These are phyloP conservation scores for Pycnomerus fuliginosus DNA, from an alignment of 2,888 invertebrate genomes.

Conservation along the genomic window DNA sequence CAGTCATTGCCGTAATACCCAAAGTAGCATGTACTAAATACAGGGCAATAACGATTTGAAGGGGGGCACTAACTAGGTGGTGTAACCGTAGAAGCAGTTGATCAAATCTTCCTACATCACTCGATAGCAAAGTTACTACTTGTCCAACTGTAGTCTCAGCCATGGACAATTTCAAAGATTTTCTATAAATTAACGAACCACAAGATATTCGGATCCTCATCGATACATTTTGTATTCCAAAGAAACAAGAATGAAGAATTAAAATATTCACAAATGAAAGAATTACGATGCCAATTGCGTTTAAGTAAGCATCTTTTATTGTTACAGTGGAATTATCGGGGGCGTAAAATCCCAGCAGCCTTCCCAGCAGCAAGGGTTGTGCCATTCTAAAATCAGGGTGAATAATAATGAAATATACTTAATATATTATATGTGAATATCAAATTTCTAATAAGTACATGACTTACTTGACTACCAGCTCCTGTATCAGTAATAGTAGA, in stretches of 20 bases:
- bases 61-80: constrained; percentile 74
- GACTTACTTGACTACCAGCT: no score
- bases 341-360: constrained; percentile 62
- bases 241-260: no score
- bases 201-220: constrained; percentile 68
- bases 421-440: no score
- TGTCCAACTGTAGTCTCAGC: constrained; percentile 75
- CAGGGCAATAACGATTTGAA: constrained; percentile 69
- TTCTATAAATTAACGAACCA: constrained; percentile 70
- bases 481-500: no score
- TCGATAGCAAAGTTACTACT: constrained; percentile 60
- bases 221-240: no score
- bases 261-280: no score
- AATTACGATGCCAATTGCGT: constrained; percentile 74
- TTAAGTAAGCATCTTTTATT: constrained; percentile 67
- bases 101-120: constrained; percentile 83
- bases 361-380: constrained; percentile 32
- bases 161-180: constrained; percentile 63
- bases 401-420: no score
- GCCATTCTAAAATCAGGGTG: constrained; percentile 34
- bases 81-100: constrained; percentile 73
- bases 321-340: constrained; percentile 48
- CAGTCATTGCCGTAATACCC: constrained; percentile 54
- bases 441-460: no score
- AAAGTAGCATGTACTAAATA: constrained; percentile 63